These are phyloP conservation scores for Syrista parreyssii DNA, from an alignment of 2,888 invertebrate genomes.

Conservation along the genomic window DNA sequence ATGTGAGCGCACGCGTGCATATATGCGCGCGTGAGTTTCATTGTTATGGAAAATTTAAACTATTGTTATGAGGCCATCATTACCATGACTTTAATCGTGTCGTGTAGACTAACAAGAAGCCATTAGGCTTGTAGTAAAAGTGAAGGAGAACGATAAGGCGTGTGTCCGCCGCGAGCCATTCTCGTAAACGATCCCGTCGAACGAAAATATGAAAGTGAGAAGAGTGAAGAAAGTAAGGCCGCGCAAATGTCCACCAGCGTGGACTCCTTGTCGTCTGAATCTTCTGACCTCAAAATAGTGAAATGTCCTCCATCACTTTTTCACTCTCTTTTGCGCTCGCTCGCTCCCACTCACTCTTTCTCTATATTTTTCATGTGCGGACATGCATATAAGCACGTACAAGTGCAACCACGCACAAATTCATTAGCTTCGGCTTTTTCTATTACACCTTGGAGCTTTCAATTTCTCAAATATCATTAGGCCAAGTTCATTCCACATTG, in stretches of 20 bases:
- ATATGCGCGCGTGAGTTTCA: not conserved
- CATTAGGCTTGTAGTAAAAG: constrained; percentile 3
- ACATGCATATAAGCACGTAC: not conserved
- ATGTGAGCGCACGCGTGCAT: not conserved
- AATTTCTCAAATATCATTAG: not conserved
- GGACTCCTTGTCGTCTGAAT: constrained; percentile 23
- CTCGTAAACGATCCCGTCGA: constrained; percentile 18
- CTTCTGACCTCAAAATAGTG: constrained; percentile 45
- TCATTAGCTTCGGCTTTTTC: not conserved
- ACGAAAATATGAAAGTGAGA: constrained; percentile 60
- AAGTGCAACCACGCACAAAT: not conserved
- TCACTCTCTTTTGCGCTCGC: not conserved
- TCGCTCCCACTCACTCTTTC: not conserved
- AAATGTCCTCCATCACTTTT: constrained; percentile 8
- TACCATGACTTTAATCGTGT: not conserved
- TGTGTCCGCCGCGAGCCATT: constrained; percentile 19
- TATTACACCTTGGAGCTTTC: not conserved
- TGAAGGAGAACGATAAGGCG: not conserved
- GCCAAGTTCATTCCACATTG: not conserved
- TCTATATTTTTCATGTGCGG: not conserved
- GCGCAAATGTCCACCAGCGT: constrained; percentile 40
- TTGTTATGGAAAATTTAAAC: not conserved
- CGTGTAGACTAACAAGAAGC: not conserved
- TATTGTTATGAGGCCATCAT: not conserved
- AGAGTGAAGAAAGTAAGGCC: constrained; percentile 57